Conservation (phyloP, 2,113 vertebrate genomes). For the Todiramphus chloris region DNA sequence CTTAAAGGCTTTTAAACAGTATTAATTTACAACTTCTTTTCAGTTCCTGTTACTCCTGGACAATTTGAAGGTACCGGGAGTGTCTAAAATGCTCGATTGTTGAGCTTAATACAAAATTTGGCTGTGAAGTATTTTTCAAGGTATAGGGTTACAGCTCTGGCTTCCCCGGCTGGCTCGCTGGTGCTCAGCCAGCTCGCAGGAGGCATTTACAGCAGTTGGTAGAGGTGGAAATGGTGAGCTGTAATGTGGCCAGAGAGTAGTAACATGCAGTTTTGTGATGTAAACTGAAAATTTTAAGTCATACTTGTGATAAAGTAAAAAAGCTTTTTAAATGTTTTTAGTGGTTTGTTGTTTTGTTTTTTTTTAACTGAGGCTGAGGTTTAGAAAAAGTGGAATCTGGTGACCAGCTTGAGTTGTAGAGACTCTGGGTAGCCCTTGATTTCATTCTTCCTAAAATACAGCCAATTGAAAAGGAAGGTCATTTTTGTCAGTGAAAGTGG, state of each 20-base stretch:
- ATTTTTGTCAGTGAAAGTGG: background rate
- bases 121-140: background rate
- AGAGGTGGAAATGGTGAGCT: constrained; percentile 28
- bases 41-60: background rate
- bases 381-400: background rate
- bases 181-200: constrained; percentile 4
- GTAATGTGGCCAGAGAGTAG: background rate
- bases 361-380: background rate
- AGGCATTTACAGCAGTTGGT: constrained; percentile 4
- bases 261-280: background rate
- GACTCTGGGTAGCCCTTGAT: background rate
- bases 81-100: constrained; percentile 1
- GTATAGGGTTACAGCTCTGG: background rate
- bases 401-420: background rate
- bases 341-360: background rate
- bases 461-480: background rate
- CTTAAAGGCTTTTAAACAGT: background rate
- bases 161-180: background rate
- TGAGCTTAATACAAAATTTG: background rate
- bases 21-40: background rate
- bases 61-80: background rate
- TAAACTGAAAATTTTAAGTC: background rate
- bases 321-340: background rate
- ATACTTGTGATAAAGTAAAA: background rate
- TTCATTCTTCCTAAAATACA: background rate